Evolutionary conservation across 2,113 vertebrate species (phyloP), one percentile per base, ranked within the genome.

Genomic region (Malurus alboscapulatus): DNA sequence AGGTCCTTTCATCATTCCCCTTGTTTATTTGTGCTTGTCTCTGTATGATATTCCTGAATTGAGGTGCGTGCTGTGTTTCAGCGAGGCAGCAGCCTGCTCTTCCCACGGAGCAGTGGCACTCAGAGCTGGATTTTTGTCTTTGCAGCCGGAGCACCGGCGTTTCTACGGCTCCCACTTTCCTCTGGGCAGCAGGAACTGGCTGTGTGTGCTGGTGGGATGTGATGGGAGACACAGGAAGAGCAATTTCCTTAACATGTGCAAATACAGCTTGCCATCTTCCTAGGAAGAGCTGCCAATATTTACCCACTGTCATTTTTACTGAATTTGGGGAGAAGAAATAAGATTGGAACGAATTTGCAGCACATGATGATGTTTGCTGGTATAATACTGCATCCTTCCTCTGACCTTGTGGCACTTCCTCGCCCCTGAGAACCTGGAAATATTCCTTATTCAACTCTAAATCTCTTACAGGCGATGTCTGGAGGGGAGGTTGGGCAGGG

Each of bases 321-420:
- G 74, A 99, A 99, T 97, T 85, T 99, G 97, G 99, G 99, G 40
- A 98, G 99, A 91, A 98, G 98, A 96, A 98, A 99, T 97, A 99
- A 99, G 97, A 99, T 99, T 47, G 97, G 98, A 94, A 98, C 98
- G 45, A 99, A 99, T 97, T 98, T 99, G 92, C 99, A 99, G 95
- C 99, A 99, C 94, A 99, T 99, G 99, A 99, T 99, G 99, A 99
- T 99, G 99, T 99, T 99, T 98, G 99, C 99, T 78, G 99, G 99
- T 99, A 92, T 3, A 96, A 96, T 94, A 58, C 4, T 36, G 17
- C 14, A 57, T 67, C 54, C 25, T 79, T 15, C 50, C 42, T 85
- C 22, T 7, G 4, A 30, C 55, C 20, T 0, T 4, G 7, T 51
- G 59, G 44, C 57, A 29, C 7, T 48, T 80, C 53, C 59, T 86